These are phyloP conservation scores for Pherbina coryleti DNA, from an alignment of 2,888 invertebrate genomes.

Conservation along the genomic window DNA sequence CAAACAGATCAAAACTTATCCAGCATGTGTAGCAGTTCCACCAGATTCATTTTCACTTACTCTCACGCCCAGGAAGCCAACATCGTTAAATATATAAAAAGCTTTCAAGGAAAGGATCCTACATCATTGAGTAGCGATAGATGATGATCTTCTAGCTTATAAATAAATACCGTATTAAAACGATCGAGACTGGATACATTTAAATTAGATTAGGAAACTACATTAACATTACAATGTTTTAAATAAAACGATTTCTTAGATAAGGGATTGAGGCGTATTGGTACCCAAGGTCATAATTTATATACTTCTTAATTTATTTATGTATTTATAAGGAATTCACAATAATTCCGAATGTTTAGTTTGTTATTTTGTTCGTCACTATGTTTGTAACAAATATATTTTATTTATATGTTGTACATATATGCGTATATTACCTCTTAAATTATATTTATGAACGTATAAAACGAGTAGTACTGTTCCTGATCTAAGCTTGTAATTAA, in stretches of 20 bases:
- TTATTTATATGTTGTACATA: slow-evolving; percentile 30
- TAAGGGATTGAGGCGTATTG: background rate
- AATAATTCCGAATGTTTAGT: slow-evolving; percentile 19
- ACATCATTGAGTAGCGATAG: background rate
- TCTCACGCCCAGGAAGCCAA: slow-evolving; percentile 70
- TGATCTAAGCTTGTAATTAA: background rate
- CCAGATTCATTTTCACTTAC: slow-evolving; percentile 78
- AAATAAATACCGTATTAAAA: background rate
- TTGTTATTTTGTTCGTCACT: background rate
- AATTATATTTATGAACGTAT: background rate
- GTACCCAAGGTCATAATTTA: background rate
- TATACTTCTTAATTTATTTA: slow-evolving; percentile 24
- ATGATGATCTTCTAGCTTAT: background rate
- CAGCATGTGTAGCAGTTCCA: slow-evolving; percentile 82
- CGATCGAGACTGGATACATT: slow-evolving; percentile 25
- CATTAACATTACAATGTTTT: slow-evolving; percentile 24
- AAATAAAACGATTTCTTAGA: background rate
- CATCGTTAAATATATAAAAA: background rate
- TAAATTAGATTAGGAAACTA: slow-evolving; percentile 22
- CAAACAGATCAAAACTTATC: slow-evolving; percentile 73
- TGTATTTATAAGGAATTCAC: background rate
- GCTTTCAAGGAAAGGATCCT: background rate
- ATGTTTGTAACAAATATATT: background rate
- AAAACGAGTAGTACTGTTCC: background rate
- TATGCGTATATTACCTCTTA: slow-evolving; percentile 19